These are phyloP conservation scores for Stictocephala bisonia DNA, from an alignment of 2,888 invertebrate species.

Conservation along the genomic window DNA sequence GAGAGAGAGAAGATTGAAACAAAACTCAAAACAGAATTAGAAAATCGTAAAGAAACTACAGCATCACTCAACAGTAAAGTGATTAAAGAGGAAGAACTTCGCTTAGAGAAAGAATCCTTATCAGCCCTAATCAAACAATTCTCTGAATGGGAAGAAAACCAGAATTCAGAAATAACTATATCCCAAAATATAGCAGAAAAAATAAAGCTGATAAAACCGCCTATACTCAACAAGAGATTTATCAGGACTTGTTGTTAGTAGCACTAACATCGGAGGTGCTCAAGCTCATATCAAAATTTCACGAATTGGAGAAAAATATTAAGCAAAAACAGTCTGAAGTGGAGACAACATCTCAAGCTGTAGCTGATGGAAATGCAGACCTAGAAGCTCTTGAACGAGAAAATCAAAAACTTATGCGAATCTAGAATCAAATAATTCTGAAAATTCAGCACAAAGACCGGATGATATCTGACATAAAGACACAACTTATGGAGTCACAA, in stretches of 20 bases:
- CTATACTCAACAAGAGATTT: slow-evolving; percentile 70
- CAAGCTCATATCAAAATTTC: slow-evolving; percentile 75
- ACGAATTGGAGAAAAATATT: slow-evolving; percentile 73
- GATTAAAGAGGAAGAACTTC: slow-evolving; percentile 67
- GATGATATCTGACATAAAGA: slow-evolving; percentile 69
- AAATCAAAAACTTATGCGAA: slow-evolving; percentile 74
- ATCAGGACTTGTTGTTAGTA: slow-evolving; percentile 75
- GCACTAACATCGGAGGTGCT: slow-evolving; percentile 77
- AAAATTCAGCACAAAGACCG: slow-evolving; percentile 76
- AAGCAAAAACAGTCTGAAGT: slow-evolving; percentile 65
- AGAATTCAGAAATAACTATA: slow-evolving; percentile 72
- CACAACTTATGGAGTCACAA: slow-evolving; percentile 71
- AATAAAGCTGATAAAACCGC: slow-evolving; percentile 69
- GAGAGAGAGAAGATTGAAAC: slow-evolving; percentile 27
- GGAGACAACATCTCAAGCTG: slow-evolving; percentile 69
- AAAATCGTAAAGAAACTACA: not conserved
- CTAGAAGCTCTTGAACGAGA: slow-evolving; percentile 78
- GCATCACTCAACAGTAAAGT: not conserved
- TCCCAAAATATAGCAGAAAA: slow-evolving; percentile 74
- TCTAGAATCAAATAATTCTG: slow-evolving; percentile 81
- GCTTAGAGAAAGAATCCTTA: slow-evolving; percentile 71
- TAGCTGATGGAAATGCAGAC: slow-evolving; percentile 78
- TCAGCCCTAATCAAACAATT: slow-evolving; percentile 70
- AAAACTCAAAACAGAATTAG: not conserved
- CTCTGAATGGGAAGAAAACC: slow-evolving; percentile 72